Base-by-base conservation (phyloP, 2,797 vertebrate genomes). In the Pipistrellus pipistrellus region DNA sequence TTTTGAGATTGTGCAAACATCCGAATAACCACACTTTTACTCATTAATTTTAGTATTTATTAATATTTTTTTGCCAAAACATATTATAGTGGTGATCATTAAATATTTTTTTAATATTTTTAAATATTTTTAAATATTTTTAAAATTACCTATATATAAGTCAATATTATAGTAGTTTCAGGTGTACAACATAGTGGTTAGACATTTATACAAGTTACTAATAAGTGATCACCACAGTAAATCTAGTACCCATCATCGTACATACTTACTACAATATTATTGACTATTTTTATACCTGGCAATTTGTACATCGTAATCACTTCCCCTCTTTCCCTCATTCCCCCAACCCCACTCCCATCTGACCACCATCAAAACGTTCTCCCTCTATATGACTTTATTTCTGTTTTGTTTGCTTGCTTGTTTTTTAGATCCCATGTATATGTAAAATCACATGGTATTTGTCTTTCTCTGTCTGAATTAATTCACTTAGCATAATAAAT, bases 1-100 rank as follows among this genome's bases (percentile, higher is more conserved):
- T 48, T 55, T 68, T 92, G 53, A 91, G 44, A 62, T 18, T 71
- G n/a, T 46, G 30, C 10, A 91, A 92, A n/a, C 32, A 83, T 69
- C 11, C 57, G 38, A 88, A 68, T 66, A 89, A 38, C 6, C 8
- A 62, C 1, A 44, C 10, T 59, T 88, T 71, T 20, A 44, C 51
- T 44, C 41, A 76, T 53, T 51, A 41, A 83, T 64, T 80, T 80
- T 85, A 48, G 53, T 10, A 85, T 73, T 46, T 11, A n/a, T 53
- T 87, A 4, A 64, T 32, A 30, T 27, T 23, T 51, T 59, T 76
- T 83, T 72, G 44, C n/a, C 8, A 57, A 32, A 76, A 57, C 46
- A n/a, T 66, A 57, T 32, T 57, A 80, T 9, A 68, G 25, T 44
- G 20, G 13, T 57, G 35, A n/a, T n/a, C n/a, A n/a, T n/a, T n/a